A percentile compares a stretch with the other conserved stretches of the same genome.
Conservation (phyloP, 2,888 invertebrate genomes). For the Thera obeliscata region DNA sequence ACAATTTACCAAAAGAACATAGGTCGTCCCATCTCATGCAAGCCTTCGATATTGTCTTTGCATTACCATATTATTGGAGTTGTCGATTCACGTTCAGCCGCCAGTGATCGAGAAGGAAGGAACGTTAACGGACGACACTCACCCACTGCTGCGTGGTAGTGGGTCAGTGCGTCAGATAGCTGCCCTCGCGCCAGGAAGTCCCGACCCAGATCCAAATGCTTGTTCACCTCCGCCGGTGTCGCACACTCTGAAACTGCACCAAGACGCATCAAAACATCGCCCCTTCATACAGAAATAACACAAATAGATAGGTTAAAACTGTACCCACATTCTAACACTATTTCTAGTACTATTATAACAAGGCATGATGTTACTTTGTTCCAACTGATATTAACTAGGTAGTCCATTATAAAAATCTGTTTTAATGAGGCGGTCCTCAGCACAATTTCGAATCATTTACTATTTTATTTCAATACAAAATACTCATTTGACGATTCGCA, state of each 20-base stretch:
- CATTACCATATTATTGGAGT: conserved; percentile 57
- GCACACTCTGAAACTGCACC: conserved; percentile 88
- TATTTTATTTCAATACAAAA: conserved; percentile 67
- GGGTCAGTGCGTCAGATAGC: conserved; percentile 97
- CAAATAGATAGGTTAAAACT: conserved; percentile 49
- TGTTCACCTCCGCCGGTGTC: conserved; percentile 92
- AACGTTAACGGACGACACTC: conserved; percentile 57
- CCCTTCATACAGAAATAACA: conserved; percentile 49
- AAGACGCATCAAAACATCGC: conserved; percentile 49
- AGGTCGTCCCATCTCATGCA: conserved; percentile 15
- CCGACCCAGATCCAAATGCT: conserved; percentile 97
- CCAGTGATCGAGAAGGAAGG: not conserved
- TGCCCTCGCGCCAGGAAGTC: conserved; percentile 96
- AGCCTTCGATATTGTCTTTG: conserved; percentile 47
- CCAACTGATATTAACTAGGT: conserved; percentile 82
- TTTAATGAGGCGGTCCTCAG: conserved; percentile 61
- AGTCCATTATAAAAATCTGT: conserved; percentile 77
- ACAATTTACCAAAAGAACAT: conserved; percentile 9
- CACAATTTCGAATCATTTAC: conserved; percentile 57
- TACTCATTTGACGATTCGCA: conserved; percentile 75
- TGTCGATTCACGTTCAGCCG: not conserved
- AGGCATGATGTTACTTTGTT: conserved; percentile 88
- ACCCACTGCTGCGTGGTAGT: conserved; percentile 99
- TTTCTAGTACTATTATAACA: conserved; percentile 87
- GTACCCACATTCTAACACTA: conserved; percentile 87